Evolutionary conservation across 2,888 invertebrate genomes (phyloP).

Genomic region (Acanthoscelides obtectus): DNA sequence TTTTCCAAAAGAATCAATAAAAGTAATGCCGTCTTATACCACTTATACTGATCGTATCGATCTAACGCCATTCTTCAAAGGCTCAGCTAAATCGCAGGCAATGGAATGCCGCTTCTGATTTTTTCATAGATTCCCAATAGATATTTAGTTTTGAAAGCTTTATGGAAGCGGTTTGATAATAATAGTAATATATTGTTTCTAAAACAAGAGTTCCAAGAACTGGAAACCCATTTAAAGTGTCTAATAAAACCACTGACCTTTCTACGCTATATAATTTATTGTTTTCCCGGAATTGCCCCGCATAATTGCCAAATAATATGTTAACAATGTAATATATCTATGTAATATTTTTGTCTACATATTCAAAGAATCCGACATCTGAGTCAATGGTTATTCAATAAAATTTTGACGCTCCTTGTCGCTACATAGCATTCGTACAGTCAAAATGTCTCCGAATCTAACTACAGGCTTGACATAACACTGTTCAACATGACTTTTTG

Average conservation of each 20-base stretch:
- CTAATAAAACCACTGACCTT: background rate
- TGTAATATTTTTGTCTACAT: slow-evolving; percentile 8
- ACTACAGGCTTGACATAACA: too few species aligned
- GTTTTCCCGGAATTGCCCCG: background rate
- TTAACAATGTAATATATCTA: background rate
- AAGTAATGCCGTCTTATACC: too few species aligned
- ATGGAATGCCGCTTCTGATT: background rate
- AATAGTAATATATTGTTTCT: background rate
- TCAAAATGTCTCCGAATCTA: too few species aligned
- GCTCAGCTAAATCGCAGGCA: background rate
- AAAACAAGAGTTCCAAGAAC: background rate
- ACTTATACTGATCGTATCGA: too few species aligned
- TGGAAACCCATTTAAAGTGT: background rate
- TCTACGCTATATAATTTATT: background rate
- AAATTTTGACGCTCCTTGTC: background rate
- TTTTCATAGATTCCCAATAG: background rate
- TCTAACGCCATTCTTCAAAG: background rate
- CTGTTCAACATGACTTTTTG: too few species aligned
- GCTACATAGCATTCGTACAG: too few species aligned
- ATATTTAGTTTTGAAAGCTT: background rate
- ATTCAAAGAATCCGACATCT: slow-evolving; percentile 8
- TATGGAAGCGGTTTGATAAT: background rate
- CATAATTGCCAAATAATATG: background rate
- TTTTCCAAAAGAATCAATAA: too few species aligned
- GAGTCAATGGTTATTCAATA: background rate